Evolutionary conservation across 2,888 invertebrate species (phyloP), one percentile per base, ranked within the genome.

Genomic region (Saturnia japonica): DNA sequence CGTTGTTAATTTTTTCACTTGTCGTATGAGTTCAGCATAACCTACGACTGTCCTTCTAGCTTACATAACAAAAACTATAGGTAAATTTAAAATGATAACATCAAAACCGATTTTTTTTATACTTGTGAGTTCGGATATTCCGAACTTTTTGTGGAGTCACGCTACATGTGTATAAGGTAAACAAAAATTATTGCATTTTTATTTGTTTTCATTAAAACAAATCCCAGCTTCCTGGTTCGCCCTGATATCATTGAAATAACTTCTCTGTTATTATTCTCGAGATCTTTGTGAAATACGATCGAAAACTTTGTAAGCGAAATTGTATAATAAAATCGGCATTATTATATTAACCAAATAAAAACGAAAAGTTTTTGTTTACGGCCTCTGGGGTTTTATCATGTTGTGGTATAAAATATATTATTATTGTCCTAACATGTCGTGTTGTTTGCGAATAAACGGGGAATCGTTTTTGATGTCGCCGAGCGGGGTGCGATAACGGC

Each of bases 391-490:
- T 74, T 76, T 75, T 78, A 77, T 78, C 75, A 72, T 68, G 68
- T 71, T 74, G 73, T 75, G 77, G 75, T 78, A 75, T 78, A 75
- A 78, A 75, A 75, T 71, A 68, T 74, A 60, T 43, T 45, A 62
- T 28, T 66, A 68, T 68, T 68, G 66, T 22, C 72, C 71, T 72
- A 71, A 74, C 54, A 9, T 14, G 57, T 67, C 67, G 62, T 43
- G 34, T 68, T 62, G 57, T 51, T 68, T 66, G 67, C 68, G 68
- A 71, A 68, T 68, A 71, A 66, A 70, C 25, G 62, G 25, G 51
- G 62, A 60, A 47, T 69, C 60, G 67, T 40, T 72, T 75, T 77
- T 76, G 76, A 77, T 73, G 74, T 76, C 75, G 73, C 75, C 80
- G 76, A 69, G 42, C 70, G 69, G 28, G 57, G 25, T 25, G 28